Conservation (phyloP, 2,888 invertebrate genomes). For the Chamaedrilus cognettii region DNA sequence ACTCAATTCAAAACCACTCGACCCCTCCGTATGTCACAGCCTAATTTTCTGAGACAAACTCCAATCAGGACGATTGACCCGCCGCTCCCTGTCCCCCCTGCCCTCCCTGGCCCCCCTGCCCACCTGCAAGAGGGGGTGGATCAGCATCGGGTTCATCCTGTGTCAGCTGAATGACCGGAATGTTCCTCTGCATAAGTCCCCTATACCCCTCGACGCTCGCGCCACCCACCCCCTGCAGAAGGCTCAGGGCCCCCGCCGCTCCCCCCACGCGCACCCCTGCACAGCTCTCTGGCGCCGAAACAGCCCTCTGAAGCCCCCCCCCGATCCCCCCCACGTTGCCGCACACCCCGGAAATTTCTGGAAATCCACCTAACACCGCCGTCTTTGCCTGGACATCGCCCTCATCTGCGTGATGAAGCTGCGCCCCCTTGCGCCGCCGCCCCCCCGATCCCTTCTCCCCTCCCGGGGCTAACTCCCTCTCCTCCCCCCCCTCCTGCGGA, state of each 20-base stretch:
- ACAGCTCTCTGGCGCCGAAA: not conserved
- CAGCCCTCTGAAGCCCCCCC: not conserved
- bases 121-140: no score
- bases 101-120: no score
- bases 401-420: not conserved
- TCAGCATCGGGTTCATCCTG: constrained; percentile 7
- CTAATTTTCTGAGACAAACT: no score
- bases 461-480: not conserved
- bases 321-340: not conserved
- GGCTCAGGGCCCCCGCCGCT: not conserved
- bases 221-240: not conserved
- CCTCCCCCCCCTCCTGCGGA: not conserved
- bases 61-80: no score
- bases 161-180: constrained; percentile 20
- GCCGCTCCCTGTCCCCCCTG: no score
- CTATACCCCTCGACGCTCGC: not conserved
- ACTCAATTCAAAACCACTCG: no score
- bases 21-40: no score
- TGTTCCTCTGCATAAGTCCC: not conserved
- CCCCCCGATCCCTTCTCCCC: not conserved
- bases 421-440: not conserved
- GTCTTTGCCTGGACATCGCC: not conserved
- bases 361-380: no score
- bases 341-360: no score
- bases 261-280: not conserved